A percentile compares a stretch with the other conserved stretches of the same genome.
phyloP scores from a whole-genome alignment of 2,888 invertebrate genomes.

The Conchocele bisecta region DNA sequence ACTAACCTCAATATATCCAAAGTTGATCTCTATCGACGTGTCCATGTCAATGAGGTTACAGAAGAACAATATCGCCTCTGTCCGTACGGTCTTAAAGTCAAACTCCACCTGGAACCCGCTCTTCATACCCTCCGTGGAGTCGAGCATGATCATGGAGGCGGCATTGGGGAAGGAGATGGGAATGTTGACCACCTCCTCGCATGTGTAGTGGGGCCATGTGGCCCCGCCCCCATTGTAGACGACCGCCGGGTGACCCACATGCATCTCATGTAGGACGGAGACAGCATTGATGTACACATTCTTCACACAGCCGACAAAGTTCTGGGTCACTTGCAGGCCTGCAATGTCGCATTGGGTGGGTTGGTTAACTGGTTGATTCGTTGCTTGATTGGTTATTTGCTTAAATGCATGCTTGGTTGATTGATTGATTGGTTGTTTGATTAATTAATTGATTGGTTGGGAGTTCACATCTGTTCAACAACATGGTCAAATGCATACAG shows the following conservation, averaged over 20 bases:
- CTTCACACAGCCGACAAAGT: conserved; percentile 94
- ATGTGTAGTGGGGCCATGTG: conserved; percentile 60
- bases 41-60: conserved; percentile 62
- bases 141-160: conserved; percentile 63
- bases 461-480: too few species aligned
- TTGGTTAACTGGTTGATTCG: too few species aligned
- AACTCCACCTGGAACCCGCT: conserved; percentile 70
- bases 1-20: conserved; percentile 73
- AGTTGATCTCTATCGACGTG: conserved; percentile 59
- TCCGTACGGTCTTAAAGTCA: conserved; percentile 71
- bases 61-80: conserved; percentile 69
- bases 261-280: conserved; percentile 93
- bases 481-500: too few species aligned
- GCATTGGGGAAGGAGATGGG: conserved; percentile 74
- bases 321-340: conserved; percentile 91
- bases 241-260: conserved; percentile 44
- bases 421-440: too few species aligned
- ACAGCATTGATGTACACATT: conserved; percentile 97
- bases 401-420: too few species aligned
- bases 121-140: conserved; percentile 38
- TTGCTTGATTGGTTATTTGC: too few species aligned
- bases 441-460: too few species aligned
- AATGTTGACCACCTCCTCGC: conserved; percentile 71
- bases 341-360: too few species aligned
- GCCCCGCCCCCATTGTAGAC: conserved; percentile 65